A percentile compares a stretch with the other conserved stretches of the same genome.
Conservation (phyloP, 1,140 invertebrate species). For the Bombus cullumanus region DNA sequence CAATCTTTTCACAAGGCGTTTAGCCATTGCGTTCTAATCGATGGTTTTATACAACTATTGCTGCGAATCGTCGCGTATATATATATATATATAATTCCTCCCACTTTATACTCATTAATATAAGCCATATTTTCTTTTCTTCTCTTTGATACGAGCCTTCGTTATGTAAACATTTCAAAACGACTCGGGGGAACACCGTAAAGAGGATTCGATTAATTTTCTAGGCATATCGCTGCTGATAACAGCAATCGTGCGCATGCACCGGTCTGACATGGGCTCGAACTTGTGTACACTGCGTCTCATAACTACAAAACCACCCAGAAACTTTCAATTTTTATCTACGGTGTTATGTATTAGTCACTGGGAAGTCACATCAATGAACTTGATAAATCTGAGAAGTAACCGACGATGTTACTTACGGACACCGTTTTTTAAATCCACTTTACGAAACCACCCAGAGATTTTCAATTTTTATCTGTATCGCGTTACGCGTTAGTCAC, state of each 20-base stretch:
- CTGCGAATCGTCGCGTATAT: background rate
- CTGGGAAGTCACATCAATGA: too few species aligned
- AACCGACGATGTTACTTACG: too few species aligned
- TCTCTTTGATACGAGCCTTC: background rate
- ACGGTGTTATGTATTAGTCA: too few species aligned
- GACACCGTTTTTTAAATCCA: too few species aligned
- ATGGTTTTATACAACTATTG: slow-evolving; percentile 26
- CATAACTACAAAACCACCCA: background rate
- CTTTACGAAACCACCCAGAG: too few species aligned
- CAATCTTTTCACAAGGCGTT: slow-evolving; percentile 2
- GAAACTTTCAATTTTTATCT: too few species aligned
- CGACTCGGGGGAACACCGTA: background rate
- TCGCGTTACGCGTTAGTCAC: too few species aligned
- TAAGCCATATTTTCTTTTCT: background rate
- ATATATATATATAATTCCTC: background rate
- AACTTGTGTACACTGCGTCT: background rate
- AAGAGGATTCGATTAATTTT: background rate
- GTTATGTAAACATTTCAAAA: slow-evolving; percentile 4
- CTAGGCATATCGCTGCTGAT: background rate
- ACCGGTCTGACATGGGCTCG: background rate
- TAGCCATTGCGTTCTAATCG: background rate
- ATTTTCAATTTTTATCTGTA: too few species aligned
- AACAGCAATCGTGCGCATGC: background rate
- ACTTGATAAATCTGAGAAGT: too few species aligned
- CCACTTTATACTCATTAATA: background rate